These are phyloP conservation scores for Phrynocephalus versicolor DNA, from an alignment of 2,113 vertebrate genomes.

Conservation along the genomic window DNA sequence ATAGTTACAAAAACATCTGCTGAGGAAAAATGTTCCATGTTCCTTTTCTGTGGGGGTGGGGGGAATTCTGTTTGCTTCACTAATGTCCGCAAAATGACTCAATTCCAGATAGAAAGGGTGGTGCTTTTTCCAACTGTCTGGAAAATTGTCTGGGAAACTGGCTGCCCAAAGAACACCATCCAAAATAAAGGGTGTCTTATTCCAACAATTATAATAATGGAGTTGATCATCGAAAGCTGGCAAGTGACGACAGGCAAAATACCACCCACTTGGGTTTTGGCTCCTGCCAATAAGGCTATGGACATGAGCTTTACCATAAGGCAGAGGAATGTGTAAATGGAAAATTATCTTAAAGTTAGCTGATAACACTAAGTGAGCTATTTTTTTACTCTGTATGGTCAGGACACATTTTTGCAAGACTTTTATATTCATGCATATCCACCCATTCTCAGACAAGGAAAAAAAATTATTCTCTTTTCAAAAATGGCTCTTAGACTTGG, in stretches of 20 bases:
- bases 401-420: conserved; percentile 27
- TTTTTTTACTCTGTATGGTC: conserved; percentile 27
- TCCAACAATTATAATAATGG: neutral
- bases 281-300: neutral
- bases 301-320: neutral
- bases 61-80: neutral
- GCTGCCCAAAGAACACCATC: neutral
- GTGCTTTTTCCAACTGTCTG: neutral
- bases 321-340: neutral
- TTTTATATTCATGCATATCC: conserved; percentile 34
- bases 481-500: neutral
- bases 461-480: conserved; percentile 53
- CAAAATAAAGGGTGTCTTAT: neutral
- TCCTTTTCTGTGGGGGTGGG: neutral
- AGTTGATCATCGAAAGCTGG: neutral
- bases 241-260: neutral
- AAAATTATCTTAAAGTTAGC: neutral
- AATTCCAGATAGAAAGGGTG: neutral
- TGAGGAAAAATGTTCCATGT: neutral
- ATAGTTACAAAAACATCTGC: neutral
- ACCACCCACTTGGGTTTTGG: neutral
- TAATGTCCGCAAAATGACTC: neutral
- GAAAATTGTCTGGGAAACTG: neutral
- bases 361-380: conserved; percentile 18
- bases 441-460: conserved; percentile 54